Evolutionary conservation across 2,888 invertebrate species (phyloP).

Genomic region (Drosophila anceps): DNA sequence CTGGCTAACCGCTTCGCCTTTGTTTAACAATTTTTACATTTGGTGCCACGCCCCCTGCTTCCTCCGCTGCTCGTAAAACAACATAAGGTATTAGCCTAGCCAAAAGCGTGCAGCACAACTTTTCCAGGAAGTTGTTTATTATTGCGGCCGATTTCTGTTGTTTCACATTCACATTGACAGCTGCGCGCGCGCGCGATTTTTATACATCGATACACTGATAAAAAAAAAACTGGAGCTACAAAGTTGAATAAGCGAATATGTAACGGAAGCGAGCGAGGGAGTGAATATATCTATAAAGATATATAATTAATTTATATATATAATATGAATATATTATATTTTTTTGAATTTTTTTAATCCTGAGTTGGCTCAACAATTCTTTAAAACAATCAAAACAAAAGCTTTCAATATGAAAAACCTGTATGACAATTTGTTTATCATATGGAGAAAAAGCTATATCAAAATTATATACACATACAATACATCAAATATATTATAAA

Average conservation of each 20-base stretch:
- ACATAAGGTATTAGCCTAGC: conserved; percentile 37
- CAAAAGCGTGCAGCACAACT: conserved; percentile 56
- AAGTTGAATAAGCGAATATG: background rate
- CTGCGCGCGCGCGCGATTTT: conserved; percentile 46
- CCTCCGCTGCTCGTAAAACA: conserved; percentile 36
- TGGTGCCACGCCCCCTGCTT: conserved; percentile 15
- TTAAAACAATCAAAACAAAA: background rate
- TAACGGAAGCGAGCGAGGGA: background rate
- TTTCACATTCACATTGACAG: conserved; percentile 58
- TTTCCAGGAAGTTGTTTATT: conserved; percentile 75
- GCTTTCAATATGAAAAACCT: background rate
- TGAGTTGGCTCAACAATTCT: background rate
- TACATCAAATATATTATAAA: background rate
- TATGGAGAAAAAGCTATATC: too few species aligned
- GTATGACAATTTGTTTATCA: too few species aligned
- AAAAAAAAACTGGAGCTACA: background rate
- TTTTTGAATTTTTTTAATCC: too few species aligned
- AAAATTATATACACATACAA: too few species aligned
- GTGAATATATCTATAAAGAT: background rate
- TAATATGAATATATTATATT: background rate
- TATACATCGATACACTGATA: conserved; percentile 12
- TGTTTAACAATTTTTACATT: conserved; percentile 48
- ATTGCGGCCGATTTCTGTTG: conserved; percentile 40
- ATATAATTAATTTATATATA: background rate
- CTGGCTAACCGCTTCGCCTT: conserved; percentile 33